These are phyloP conservation scores for Thumatha senex DNA, from an alignment of 2,888 invertebrate species.

Conservation along the genomic window DNA sequence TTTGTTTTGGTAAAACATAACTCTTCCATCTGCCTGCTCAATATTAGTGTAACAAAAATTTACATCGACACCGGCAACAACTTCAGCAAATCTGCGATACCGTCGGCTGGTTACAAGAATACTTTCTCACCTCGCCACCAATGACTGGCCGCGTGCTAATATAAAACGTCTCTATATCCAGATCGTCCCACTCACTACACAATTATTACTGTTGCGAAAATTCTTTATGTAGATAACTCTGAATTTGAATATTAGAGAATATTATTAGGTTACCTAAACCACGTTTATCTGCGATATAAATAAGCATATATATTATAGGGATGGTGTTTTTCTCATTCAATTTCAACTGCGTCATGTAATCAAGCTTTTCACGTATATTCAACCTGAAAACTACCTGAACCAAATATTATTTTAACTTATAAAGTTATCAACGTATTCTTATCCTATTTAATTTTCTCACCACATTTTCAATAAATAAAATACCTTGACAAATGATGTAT, in stretches of 20 bases:
- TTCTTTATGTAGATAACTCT: slow-evolving; percentile 2
- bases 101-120: neutral
- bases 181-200: slow-evolving; percentile 16
- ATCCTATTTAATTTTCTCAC: no score
- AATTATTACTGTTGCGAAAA: slow-evolving; percentile 10
- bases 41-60: neutral
- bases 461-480: no score
- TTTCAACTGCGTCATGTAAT: no score
- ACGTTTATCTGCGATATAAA: no score
- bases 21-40: neutral
- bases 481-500: no score
- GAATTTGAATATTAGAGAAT: neutral
- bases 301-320: no score
- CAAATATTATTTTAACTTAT: no score
- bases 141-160: neutral
- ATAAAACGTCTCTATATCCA: slow-evolving; percentile 18
- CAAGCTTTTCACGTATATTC: no score
- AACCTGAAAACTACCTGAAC: no score
- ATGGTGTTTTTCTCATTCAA: no score
- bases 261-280: neutral
- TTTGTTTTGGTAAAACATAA: neutral
- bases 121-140: neutral
- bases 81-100: neutral
- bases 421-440: no score
- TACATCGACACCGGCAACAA: neutral